Evolutionary conservation across 23 tunicate species (phyloP).

Genomic region (Botrylloides violaceus): DNA sequence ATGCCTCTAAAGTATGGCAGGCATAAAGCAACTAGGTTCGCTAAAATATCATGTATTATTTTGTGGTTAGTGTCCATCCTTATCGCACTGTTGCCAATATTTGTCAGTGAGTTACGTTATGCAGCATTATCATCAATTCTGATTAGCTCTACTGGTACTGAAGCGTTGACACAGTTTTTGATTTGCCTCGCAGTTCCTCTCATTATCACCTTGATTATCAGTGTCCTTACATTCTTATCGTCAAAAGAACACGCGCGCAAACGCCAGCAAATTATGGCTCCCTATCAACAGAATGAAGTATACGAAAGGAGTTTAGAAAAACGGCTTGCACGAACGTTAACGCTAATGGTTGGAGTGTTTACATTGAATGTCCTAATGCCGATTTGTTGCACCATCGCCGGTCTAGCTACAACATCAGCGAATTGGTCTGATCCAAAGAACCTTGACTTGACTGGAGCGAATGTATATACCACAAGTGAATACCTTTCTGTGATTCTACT

Average conservation of each 20-base stretch:
- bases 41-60: neutral
- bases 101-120: neutral
- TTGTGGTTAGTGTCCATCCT: neutral
- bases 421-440: conserved; percentile 9
- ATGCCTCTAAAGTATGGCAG: conserved; percentile 10
- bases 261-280: conserved; percentile 4
- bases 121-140: conserved; percentile 12
- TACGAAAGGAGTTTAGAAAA: neutral
- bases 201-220: conserved; percentile 5
- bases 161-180: neutral
- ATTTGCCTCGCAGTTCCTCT: conserved; percentile 2
- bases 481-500: conserved; percentile 10
- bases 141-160: neutral
- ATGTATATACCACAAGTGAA: conserved; percentile 4
- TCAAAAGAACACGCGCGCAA: conserved; percentile 21
- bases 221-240: conserved; percentile 1
- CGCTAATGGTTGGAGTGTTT: conserved; percentile 12
- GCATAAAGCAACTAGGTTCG: neutral
- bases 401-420: neutral
- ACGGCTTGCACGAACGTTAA: conserved; percentile 14
- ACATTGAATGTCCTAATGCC: neutral
- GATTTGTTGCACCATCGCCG: conserved; percentile 6
- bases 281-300: neutral
- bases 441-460: neutral
- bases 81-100: neutral